phyloP scores from a whole-genome alignment of 2,113 vertebrate species.

The Pampusana beccarii region DNA sequence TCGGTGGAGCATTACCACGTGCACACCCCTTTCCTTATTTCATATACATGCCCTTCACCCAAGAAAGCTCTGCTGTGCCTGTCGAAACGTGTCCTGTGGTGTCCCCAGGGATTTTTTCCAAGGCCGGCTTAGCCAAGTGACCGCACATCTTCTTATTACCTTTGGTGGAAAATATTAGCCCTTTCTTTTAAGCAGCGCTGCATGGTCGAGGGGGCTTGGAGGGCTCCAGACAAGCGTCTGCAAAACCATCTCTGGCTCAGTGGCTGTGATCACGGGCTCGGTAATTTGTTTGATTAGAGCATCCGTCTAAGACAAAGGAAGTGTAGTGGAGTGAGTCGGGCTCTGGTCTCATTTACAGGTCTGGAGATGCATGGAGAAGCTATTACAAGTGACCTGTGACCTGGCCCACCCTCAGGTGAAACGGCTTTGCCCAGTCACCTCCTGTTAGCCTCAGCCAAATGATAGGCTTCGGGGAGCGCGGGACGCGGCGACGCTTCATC shows the following conservation, averaged over 20 bases:
- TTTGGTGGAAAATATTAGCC: slow-evolving; percentile 36
- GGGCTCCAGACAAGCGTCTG: slow-evolving; percentile 71
- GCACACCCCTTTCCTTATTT: not conserved
- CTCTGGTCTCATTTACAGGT: slow-evolving; percentile 79
- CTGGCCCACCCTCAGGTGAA: slow-evolving; percentile 83
- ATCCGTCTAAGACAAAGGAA: slow-evolving; percentile 70
- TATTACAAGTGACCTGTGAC: slow-evolving; percentile 84
- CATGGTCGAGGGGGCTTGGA: slow-evolving; percentile 46
- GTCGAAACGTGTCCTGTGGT: not conserved
- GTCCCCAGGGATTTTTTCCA: not conserved
- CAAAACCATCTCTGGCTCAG: slow-evolving; percentile 66
- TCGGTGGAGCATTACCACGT: accelerated
- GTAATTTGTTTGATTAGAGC: slow-evolving; percentile 76
- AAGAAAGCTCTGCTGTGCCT: not conserved
- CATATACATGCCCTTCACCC: not conserved
- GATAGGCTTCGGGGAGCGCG: slow-evolving; percentile 62
- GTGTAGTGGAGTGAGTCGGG: slow-evolving; percentile 75
- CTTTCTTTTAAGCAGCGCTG: slow-evolving; percentile 25
- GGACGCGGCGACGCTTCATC: slow-evolving; percentile 47
- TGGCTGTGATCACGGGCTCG: slow-evolving; percentile 57
- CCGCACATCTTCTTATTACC: slow-evolving; percentile 44
- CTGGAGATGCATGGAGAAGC: slow-evolving; percentile 77
- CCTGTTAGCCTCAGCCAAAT: slow-evolving; percentile 77
- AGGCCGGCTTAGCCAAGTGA: slow-evolving; percentile 25
- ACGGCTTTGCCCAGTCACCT: slow-evolving; percentile 77